A percentile compares a stretch with the other conserved stretches of the same genome.
phyloP scores from a whole-genome alignment of 2,888 invertebrate species.

The Drosophila eohydei region DNA sequence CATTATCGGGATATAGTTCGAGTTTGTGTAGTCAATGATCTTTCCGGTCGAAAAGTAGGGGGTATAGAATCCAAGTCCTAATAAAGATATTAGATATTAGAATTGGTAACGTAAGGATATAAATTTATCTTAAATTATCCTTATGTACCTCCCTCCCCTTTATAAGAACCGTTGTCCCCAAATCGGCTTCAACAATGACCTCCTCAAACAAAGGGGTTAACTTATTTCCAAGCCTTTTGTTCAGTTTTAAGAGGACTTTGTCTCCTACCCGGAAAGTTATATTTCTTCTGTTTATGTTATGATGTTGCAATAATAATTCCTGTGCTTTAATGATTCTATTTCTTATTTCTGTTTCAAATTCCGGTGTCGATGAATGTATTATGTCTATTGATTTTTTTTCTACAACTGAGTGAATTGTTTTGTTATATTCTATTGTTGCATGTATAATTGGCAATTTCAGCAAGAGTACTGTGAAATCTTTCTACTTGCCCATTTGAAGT shows the following conservation, averaged over 20 bases:
- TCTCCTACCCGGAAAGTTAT: background rate
- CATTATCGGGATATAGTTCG: background rate
- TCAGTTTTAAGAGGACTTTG: background rate
- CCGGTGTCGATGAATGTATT: background rate
- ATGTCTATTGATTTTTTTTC: background rate
- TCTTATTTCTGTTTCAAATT: background rate
- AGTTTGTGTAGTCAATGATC: background rate
- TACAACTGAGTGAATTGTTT: background rate
- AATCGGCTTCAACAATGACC: background rate
- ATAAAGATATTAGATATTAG: background rate
- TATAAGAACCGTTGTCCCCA: background rate
- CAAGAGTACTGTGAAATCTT: conserved; percentile 42
- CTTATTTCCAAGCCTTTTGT: background rate
- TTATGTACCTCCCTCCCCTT: background rate
- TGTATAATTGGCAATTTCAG: background rate
- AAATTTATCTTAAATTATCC: too few species aligned
- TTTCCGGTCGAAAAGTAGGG: background rate
- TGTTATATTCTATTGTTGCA: conserved; percentile 2
- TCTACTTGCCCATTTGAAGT: too few species aligned
- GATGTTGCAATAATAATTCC: background rate
- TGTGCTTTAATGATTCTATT: background rate
- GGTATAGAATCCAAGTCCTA: background rate
- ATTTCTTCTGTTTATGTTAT: background rate
- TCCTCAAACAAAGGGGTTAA: background rate
- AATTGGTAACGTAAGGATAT: too few species aligned